A percentile compares a stretch with the other conserved stretches of the same genome.
These are phyloP conservation scores for Eclectus roratus DNA, from an alignment of 2,113 vertebrate genomes.

Conservation along the genomic window DNA sequence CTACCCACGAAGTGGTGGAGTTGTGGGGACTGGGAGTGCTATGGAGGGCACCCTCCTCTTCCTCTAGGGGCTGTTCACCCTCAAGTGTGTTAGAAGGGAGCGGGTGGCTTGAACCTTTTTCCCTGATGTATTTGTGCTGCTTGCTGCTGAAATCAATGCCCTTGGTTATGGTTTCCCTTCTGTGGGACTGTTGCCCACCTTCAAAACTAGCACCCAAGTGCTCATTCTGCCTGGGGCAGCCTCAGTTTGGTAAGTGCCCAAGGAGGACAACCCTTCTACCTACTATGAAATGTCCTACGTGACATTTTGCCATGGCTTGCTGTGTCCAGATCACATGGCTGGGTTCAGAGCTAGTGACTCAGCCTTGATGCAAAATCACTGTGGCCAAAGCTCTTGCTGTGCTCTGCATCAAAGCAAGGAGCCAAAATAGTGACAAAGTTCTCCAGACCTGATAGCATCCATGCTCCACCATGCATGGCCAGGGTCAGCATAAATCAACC, in stretches of 20 bases:
- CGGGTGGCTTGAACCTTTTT: rapidly evolving
- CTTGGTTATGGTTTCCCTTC: background rate
- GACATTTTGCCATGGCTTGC: rapidly evolving
- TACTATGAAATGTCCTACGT: rapidly evolving
- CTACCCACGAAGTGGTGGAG: rapidly evolving
- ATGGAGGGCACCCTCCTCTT: background rate
- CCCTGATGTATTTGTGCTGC: background rate
- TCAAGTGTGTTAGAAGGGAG: background rate
- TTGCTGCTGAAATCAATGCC: background rate
- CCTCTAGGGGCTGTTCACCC: background rate
- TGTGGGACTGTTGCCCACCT: background rate
- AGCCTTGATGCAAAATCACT: background rate
- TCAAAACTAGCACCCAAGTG: background rate
- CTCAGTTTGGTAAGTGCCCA: background rate
- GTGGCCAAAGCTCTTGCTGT: rapidly evolving
- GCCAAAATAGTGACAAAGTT: background rate
- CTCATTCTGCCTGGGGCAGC: rapidly evolving
- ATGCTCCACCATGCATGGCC: rapidly evolving
- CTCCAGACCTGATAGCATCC: rapidly evolving
- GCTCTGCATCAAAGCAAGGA: rapidly evolving
- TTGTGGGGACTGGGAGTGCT: rapidly evolving
- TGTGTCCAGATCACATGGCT: rapidly evolving
- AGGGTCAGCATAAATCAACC: background rate
- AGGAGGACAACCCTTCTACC: background rate
- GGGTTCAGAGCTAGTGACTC: background rate